Evolutionary conservation across 2,113 vertebrate species (phyloP).

Genomic region (Calyptommatus sinebrachiatus): DNA sequence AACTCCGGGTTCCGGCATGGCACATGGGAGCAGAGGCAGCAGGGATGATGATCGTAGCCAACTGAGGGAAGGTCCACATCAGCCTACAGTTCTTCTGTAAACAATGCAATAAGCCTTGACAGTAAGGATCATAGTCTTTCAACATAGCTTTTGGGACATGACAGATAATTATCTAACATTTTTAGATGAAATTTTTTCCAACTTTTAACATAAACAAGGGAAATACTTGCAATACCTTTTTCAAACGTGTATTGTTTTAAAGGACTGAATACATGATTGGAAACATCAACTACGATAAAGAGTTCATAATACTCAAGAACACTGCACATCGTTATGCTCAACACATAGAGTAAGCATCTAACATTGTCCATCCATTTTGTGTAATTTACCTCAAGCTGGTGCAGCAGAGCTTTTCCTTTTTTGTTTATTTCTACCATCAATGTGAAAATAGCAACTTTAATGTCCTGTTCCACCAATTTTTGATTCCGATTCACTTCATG

Average conservation of each 20-base stretch:
- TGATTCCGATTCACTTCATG: slow-evolving; percentile 96
- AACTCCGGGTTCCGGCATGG: no score
- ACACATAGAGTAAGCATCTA: background rate
- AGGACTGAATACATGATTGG: background rate
- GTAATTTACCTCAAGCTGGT: slow-evolving; percentile 89
- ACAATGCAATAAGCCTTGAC: no score
- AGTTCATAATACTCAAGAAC: background rate
- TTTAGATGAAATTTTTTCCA: background rate
- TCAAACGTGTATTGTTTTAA: background rate
- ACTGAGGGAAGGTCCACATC: no score
- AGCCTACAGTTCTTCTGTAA: no score
- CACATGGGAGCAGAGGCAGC: no score
- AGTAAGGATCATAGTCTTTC: background rate
- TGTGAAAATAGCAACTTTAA: slow-evolving; percentile 96
- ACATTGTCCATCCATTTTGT: background rate
- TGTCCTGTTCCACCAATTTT: slow-evolving; percentile 93
- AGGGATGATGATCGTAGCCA: no score
- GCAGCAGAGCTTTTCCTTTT: slow-evolving; percentile 93
- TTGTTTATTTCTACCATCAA: slow-evolving; percentile 98
- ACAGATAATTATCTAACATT: background rate
- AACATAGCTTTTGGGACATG: background rate
- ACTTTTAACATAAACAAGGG: background rate
- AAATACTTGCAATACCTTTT: background rate
- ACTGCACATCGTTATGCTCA: background rate
- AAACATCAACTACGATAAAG: background rate